phyloP scores from a whole-genome alignment of 2,888 invertebrate species.

The Thymelicus sylvestris region DNA sequence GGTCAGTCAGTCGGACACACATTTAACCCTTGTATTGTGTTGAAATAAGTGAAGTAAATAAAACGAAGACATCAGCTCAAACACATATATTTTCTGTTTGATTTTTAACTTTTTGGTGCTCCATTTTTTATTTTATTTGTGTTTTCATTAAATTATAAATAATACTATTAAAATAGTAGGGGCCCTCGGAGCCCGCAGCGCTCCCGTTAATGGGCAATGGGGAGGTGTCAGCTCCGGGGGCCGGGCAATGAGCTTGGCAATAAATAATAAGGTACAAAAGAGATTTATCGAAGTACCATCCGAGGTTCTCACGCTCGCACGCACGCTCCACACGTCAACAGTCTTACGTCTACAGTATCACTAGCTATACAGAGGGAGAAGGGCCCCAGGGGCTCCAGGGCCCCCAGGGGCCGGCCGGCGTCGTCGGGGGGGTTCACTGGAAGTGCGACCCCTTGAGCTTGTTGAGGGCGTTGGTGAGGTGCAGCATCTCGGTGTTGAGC shows the following conservation, averaged over 20 bases:
- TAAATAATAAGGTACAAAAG: conserved; percentile 83
- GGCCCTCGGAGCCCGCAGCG: conserved; percentile 65
- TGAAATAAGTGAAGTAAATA: conserved; percentile 52
- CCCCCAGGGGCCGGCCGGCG: conserved; percentile 61
- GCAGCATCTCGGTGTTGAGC: conserved; percentile 94
- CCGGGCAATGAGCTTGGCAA: conserved; percentile 83
- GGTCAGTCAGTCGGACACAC: no score
- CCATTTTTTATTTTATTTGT: conserved; percentile 77
- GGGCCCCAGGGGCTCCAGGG: no score
- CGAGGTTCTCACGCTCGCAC: conserved; percentile 74
- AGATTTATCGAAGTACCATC: conserved; percentile 77
- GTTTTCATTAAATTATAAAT: conserved; percentile 80
- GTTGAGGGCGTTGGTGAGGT: conserved; percentile 93
- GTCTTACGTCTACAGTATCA: conserved; percentile 81
- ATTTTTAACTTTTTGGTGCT: conserved; percentile 80
- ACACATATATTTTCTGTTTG: conserved; percentile 81
- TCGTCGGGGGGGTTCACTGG: conserved; percentile 76
- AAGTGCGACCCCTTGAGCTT: conserved; percentile 91
- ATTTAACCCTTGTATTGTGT: neutral
- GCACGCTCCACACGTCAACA: conserved; percentile 75
- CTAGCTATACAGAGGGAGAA: conserved; percentile 77
- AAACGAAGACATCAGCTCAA: conserved; percentile 73
- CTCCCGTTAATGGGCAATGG: conserved; percentile 82
- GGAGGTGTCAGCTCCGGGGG: conserved; percentile 68
- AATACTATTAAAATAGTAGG: conserved; percentile 77